Base-by-base conservation (phyloP, 1,140 invertebrate species). In the Neodiprion virginianus region DNA sequence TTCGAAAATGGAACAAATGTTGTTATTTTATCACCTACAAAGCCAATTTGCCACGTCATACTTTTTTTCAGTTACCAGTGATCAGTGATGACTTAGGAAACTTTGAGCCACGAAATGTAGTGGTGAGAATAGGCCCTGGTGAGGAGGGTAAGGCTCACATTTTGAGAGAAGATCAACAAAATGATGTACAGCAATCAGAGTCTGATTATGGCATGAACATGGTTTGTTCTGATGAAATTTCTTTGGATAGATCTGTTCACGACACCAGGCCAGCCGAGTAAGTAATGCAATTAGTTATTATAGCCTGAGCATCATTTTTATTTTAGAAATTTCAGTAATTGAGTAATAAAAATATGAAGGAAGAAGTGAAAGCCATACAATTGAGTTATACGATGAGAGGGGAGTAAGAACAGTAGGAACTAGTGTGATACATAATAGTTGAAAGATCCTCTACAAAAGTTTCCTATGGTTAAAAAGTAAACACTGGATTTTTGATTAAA, bases 151-250 rank as follows among this genome's bases (percentile, higher is more conserved):
- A 94, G 82, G 88, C 95, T 7, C 93, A 97, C 83, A 89, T 92
- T 76, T 89, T 96, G 67, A 86, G 91, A 23, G 91, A 93, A 14
- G 92, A 93, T 77, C 91, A 94, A 76, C 92, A 94, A 79, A 96
- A 96, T 84, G 95, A 95, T 81, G 92, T 91, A 10, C 88, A 91
- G 49, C 92, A 94, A 79, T 93, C 95, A 0, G 94, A 97, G 78
- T 90, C 90, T 1, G 96, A 98, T 83, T 98, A 97, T 90, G 98
- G 98, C 49, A 99, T 99, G 94, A 99, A 99, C 84, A 97, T 99
- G 89, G 94, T 96, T 21, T 97, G 95, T 79, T 98, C 97, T n/a
- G 94, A 99, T 90, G 96, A 97, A 84, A 99, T 99, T 81, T 91
- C 94, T 9, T 84, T 95, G 79, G 87, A 89, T 83, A 90, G 98